Percentiles rank a stretch among this genome's conserved stretches.
Conservation (phyloP, 1,140 invertebrate genomes). For the Vollenhovia emeryi region DNA sequence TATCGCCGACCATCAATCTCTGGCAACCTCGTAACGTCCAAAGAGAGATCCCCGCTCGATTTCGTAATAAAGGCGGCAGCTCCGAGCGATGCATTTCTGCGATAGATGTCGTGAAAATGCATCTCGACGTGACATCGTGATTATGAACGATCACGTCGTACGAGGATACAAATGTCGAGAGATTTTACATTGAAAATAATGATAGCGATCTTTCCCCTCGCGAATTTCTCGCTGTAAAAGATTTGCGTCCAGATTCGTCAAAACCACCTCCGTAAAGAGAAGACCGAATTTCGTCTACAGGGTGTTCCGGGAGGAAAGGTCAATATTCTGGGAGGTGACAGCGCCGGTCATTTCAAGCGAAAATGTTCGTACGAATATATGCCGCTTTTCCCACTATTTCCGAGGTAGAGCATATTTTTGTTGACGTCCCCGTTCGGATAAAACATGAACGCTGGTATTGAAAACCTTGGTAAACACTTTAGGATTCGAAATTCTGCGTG, state of each 20-base stretch:
- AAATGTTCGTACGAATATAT: no score
- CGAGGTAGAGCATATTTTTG: no score
- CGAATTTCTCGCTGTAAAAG: not conserved
- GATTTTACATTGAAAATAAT: not conserved
- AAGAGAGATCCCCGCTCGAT: not conserved
- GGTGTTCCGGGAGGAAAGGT: no score
- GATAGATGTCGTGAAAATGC: conserved; percentile 7
- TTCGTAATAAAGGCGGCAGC: conserved; percentile 1
- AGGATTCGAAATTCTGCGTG: no score
- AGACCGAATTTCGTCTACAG: not conserved
- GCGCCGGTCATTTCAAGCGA: no score
- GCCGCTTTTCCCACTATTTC: no score
- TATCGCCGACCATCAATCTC: conserved; percentile 38
- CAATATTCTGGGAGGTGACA: no score
- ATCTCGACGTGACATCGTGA: conserved; percentile 7
- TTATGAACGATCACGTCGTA: not conserved
- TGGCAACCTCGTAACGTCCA: conserved; percentile 13
- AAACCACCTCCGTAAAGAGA: not conserved
- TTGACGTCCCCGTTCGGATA: no score
- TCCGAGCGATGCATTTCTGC: not conserved
- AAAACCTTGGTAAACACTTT: no score
- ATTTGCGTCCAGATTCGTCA: not conserved
- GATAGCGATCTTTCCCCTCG: not conserved
- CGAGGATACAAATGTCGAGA: not conserved
- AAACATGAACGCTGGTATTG: no score